Conservation (phyloP, 2,113 vertebrate species). For the Merops nubicus region DNA sequence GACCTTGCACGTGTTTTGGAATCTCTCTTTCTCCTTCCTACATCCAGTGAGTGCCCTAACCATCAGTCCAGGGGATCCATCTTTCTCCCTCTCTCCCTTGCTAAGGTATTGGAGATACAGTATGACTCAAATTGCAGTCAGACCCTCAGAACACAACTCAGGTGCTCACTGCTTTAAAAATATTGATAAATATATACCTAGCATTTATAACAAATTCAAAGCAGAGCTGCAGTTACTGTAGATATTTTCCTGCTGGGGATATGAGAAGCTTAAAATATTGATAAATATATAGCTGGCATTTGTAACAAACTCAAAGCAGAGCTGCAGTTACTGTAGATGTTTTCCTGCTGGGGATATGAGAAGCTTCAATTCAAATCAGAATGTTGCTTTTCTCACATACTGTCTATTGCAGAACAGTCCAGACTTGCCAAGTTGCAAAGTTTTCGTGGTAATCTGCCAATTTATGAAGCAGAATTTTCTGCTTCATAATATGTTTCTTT, state of each 20-base stretch:
- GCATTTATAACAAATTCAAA: not conserved
- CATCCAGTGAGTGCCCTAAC: not conserved
- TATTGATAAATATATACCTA: not conserved
- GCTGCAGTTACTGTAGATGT: not conserved
- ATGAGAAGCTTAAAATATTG: not conserved
- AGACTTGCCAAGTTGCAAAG: not conserved
- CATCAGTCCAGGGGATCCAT: not conserved
- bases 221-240: not conserved
- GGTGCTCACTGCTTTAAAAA: not conserved
- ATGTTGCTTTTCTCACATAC: not conserved
- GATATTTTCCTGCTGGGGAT: not conserved
- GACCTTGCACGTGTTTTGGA: not conserved
- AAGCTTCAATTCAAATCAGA: not conserved
- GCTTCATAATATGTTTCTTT: not conserved
- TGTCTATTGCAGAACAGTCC: not conserved
- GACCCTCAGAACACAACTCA: not conserved
- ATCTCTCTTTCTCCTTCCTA: not conserved
- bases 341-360: not conserved
- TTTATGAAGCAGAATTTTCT: not conserved
- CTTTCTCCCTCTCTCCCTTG: not conserved
- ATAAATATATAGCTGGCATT: not conserved
- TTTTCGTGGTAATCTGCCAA: not conserved
- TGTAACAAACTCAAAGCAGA: not conserved
- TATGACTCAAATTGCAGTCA: not conserved
- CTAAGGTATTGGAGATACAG: not conserved